A percentile compares a stretch with the other conserved stretches of the same genome.
Evolutionary conservation across 1,140 invertebrate genomes (phyloP).

Genomic region (Euglossa dilemma): DNA sequence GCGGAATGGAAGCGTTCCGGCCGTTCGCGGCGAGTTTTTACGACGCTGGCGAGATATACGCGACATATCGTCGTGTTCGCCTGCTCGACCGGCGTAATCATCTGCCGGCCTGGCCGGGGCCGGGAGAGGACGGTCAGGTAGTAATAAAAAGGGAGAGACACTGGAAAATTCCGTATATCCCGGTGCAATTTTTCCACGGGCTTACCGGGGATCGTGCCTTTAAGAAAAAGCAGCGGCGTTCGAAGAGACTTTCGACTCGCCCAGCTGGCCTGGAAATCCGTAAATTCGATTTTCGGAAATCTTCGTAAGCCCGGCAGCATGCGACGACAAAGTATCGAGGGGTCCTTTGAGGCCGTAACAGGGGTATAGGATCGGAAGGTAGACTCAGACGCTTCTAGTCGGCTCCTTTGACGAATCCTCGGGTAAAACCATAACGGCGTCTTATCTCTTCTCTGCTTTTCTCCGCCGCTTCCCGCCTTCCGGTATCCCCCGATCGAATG

Average conservation of each 20-base stretch:
- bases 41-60: constrained; percentile 27
- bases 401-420: background rate
- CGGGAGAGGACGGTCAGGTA: background rate
- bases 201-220: background rate
- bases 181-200: background rate
- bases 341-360: background rate
- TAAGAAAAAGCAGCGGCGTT: background rate
- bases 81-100: background rate
- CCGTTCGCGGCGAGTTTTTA: background rate
- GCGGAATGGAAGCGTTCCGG: background rate
- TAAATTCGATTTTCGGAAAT: background rate
- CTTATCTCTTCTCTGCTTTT: too few relatives aligned
- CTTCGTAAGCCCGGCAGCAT: background rate
- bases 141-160: background rate
- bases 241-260: background rate
- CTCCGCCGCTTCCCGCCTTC: background rate
- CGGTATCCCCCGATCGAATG: too few relatives aligned
- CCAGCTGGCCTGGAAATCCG: too few relatives aligned
- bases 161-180: background rate
- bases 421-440: too few relatives aligned
- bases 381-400: background rate
- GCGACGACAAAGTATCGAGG: background rate
- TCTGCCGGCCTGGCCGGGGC: too few relatives aligned
- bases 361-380: background rate
- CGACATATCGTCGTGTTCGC: constrained; percentile 47